A percentile compares a stretch with the other conserved stretches of the same genome.
These are phyloP conservation scores for Phaethon lepturus DNA, from an alignment of 2,113 vertebrate species.

Conservation along the genomic window DNA sequence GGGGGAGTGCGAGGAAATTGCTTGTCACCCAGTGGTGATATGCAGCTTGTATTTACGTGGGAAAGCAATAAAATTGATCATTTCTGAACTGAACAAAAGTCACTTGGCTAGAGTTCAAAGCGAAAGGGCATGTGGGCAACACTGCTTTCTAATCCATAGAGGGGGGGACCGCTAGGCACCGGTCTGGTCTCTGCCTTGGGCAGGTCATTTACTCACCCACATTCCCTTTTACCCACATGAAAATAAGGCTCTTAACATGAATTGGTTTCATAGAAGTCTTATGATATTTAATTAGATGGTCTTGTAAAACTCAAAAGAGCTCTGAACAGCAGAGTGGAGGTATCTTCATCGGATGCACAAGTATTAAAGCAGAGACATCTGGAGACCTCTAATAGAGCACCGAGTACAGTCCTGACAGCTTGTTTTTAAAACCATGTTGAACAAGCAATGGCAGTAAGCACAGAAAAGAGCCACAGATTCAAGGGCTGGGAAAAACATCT, in stretches of 20 bases:
- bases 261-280: not conserved
- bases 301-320: not conserved
- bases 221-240: not conserved
- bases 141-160: not conserved
- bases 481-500: not conserved
- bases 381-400: rapidly evolving
- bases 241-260: not conserved
- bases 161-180: not conserved
- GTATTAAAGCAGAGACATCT: not conserved
- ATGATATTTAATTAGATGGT: not conserved
- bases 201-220: not conserved
- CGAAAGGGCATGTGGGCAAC: not conserved
- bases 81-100: not conserved
- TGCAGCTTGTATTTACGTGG: slow-evolving; percentile 31
- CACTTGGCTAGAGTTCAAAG: not conserved
- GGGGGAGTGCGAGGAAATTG: slow-evolving; percentile 23
- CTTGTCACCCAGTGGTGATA: slow-evolving; percentile 7
- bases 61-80: slow-evolving; percentile 28
- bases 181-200: not conserved
- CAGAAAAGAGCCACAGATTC: not conserved
- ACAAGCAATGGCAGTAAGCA: not conserved
- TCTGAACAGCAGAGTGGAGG: not conserved
- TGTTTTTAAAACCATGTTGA: not conserved
- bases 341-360: not conserved
- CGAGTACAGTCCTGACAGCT: not conserved